Percentiles rank a stretch among this genome's conserved stretches.
Evolutionary conservation across 2,113 vertebrate genomes (phyloP).

Genomic region (Ranitomeya imitator): DNA sequence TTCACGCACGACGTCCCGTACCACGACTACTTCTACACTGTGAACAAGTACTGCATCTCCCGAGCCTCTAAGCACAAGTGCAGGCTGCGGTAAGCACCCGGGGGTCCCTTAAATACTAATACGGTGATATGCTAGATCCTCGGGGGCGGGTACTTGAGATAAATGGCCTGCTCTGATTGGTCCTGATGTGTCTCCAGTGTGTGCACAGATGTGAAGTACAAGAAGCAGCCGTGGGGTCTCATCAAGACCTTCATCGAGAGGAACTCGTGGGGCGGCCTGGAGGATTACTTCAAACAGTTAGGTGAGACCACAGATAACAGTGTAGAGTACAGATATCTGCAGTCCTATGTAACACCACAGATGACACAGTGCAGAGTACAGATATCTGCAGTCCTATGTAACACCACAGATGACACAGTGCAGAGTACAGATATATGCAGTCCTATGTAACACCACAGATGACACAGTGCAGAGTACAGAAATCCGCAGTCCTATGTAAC

Average conservation of each 20-base stretch:
- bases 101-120: background rate
- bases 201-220: conserved; percentile 90
- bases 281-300: conserved; percentile 88
- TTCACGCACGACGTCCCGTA: conserved; percentile 94
- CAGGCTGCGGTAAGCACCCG: conserved; percentile 80
- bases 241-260: conserved; percentile 93
- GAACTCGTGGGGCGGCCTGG: conserved; percentile 92
- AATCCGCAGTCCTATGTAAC: too few species aligned
- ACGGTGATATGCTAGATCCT: too few species aligned
- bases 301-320: conserved; percentile 73
- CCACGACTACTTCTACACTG: conserved; percentile 95
- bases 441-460: too few species aligned
- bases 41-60: conserved; percentile 86
- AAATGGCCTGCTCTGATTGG: background rate
- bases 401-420: too few species aligned
- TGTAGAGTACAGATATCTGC: too few species aligned
- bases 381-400: too few species aligned
- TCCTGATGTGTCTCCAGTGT: conserved; percentile 73
- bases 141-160: background rate
- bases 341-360: too few species aligned
- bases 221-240: conserved; percentile 92
- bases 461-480: too few species aligned
- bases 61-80: conserved; percentile 85
- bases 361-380: too few species aligned
- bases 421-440: too few species aligned